Base-by-base conservation (phyloP, 64 coral and sea anemone genomes). In the Pachyseris speciosa region DNA sequence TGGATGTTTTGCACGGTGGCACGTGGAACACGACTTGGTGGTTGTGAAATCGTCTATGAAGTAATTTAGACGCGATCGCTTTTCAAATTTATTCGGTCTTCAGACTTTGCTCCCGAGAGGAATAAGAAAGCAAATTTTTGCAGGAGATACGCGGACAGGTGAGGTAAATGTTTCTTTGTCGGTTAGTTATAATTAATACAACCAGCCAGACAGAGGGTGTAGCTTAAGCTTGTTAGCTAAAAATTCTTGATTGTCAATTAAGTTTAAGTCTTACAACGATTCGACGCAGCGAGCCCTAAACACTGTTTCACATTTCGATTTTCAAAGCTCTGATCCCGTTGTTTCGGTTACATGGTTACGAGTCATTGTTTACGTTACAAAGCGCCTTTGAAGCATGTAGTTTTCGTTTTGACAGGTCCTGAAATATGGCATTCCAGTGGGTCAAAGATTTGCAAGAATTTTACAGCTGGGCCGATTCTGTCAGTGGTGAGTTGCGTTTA, bases 371-470 rank as follows among this genome's bases (percentile, higher is more conserved):
- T 79, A 29, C 75, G 31, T 79, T 74, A n/a, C 19, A 19, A 17
- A 6, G 12, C 36, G 7, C 27, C 7, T 28, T 47, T 47, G 1
- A 13, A 47, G 13, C 44, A 47, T 47, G 7, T 45, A 45, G 22
- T 45, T 22, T 74, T 42, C 39, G 5, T 39, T 49, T 1, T 73
- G 22, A 47, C 52, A 64, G 40, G 73, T 12, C 11, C 20, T 0
- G 36, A 67, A 39, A 47, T 31, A 89, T 78, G 73, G 27, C 24
- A 24, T 19, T 43, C 12, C 34, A 37, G 19, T 87, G 73, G 75
- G 47, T 94, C 31, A 67, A 37, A 29, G 55, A 90, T 41, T 52
- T 93, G 24, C 91, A 52, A 36, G 22, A 79, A 22, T 93, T 93
- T 71, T 87, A 93, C 37, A 19, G 12, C 24, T 68, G 72, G 72